Base-by-base conservation (phyloP, 1,140 invertebrate species). In the Psix sp. region DNA sequence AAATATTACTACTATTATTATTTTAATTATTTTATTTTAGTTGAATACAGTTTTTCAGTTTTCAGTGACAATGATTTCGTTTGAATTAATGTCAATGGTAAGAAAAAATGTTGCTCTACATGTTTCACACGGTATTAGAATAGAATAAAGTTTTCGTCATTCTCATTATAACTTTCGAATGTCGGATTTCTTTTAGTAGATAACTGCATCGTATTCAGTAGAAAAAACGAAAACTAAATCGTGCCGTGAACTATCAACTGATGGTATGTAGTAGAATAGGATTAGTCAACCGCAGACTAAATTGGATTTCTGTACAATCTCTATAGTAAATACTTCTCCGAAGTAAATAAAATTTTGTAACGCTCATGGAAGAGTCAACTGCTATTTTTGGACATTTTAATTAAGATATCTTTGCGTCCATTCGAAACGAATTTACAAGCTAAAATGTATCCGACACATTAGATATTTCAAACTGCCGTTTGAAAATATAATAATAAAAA, bases 261-360 rank as follows among this genome's bases (percentile, higher is more conserved):
- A 83, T 82, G 78, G 81, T 81, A 82, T 84, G 78, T 84, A 81
- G 80, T 77, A 80, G 81, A 77, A 82, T 83, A 80, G 83, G 84
- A 86, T 86, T 86, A 86, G 83, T 84, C 79, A 79, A 86, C 84
- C 84, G 73, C 84, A 83, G 80, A 82, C 82, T 82, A 84, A 85
- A 85, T 85, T 85, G 83, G 78, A 81, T 84, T 85, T 85, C 82
- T 79, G 82, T 83, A 81, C 76, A 84, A 81, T 81, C 76, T 73
- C 76, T 29, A 7, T 76, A 75, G 79, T 80, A 84, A 84, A 83
- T 82, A 80, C 80, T 83, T 83, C 77, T 72, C 39, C 46, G 51
- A 78, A 73, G 77, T 76, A 77, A 75, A 76, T 79, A 77, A 71
- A 67, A 71, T 73, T 48, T 63, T 45, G 59, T 40, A 65, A 72